Evolutionary conservation across 2,113 vertebrate genomes (phyloP).

Genomic region (Cyphomyrus discorhynchus): DNA sequence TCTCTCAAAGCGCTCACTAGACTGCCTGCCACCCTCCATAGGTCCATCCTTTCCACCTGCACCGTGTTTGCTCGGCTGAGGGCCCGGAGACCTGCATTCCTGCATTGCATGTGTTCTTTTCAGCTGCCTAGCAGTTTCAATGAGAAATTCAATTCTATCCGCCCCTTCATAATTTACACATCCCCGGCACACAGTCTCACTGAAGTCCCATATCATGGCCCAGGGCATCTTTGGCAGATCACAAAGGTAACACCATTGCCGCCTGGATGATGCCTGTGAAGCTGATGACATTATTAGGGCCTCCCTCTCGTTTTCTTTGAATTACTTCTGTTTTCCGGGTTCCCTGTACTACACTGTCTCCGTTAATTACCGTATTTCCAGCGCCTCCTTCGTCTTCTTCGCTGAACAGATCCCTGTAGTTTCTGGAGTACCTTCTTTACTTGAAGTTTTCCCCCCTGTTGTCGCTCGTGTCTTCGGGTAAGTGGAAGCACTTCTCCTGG

Average conservation of each 20-base stretch:
- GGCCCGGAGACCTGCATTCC: conserved; percentile 77
- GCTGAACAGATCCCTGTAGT: background rate
- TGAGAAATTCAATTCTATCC: conserved; percentile 78
- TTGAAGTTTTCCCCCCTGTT: conserved; percentile 26
- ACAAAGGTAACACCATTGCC: conserved; percentile 87
- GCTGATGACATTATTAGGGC: conserved; percentile 67
- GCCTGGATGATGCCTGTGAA: conserved; percentile 73
- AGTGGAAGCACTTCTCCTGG: conserved; percentile 41
- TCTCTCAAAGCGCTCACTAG: conserved; percentile 58
- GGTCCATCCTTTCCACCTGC: conserved; percentile 47
- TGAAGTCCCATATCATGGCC: conserved; percentile 90
- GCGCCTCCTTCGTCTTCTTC: conserved; percentile 21
- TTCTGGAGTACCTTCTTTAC: conserved; percentile 11
- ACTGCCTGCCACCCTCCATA: conserved; percentile 49
- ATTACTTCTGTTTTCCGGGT: conserved; percentile 31
- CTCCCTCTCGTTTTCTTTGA: conserved; percentile 33
- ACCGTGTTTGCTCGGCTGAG: conserved; percentile 67
- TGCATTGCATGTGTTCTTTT: conserved; percentile 76
- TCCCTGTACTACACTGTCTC: conserved; percentile 9
- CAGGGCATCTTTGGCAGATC: conserved; percentile 87
- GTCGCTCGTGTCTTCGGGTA: conserved; percentile 32
- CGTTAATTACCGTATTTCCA: background rate
- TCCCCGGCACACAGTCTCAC: conserved; percentile 80
- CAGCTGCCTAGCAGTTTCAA: conserved; percentile 76
- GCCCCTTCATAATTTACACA: conserved; percentile 88